phyloP scores from a whole-genome alignment of 2,113 vertebrate species.

The Probosciger aterrimus region DNA sequence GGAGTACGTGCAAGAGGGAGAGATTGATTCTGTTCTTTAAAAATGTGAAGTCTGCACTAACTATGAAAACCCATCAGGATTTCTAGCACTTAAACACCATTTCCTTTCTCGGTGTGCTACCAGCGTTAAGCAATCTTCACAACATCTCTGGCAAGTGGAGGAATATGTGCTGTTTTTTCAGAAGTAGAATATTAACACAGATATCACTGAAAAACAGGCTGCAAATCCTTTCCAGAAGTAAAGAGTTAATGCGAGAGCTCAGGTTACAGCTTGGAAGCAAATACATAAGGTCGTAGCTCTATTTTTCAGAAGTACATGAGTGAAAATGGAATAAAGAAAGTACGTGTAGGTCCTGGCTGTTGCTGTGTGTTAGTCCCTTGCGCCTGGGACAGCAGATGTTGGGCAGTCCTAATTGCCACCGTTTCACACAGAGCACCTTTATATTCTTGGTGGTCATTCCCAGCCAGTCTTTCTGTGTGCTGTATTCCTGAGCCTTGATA shows the following conservation, averaged over 20 bases:
- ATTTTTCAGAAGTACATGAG: not conserved
- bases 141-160: not conserved
- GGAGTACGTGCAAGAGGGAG: slow-evolving; percentile 16
- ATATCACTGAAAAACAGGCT: not conserved
- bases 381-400: not conserved
- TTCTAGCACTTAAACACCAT: slow-evolving; percentile 41
- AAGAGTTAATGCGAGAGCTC: slow-evolving; percentile 13
- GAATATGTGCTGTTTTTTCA: not conserved
- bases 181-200: not conserved
- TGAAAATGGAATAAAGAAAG: not conserved
- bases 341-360: not conserved
- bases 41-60: slow-evolving; percentile 50
- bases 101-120: not conserved
- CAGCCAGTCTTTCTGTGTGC: not conserved
- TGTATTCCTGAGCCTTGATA: fast-evolving
- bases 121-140: not conserved
- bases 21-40: slow-evolving; percentile 58
- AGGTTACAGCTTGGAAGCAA: not conserved
- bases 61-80: slow-evolving; percentile 41
- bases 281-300: not conserved
- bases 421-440: not conserved
- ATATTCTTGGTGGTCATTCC: not conserved
- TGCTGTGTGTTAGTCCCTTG: not conserved
- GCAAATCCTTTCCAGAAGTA: not conserved
- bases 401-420: not conserved